Conservation (phyloP, 2,113 vertebrate species). For the Romanogobio albipinnatus region DNA sequence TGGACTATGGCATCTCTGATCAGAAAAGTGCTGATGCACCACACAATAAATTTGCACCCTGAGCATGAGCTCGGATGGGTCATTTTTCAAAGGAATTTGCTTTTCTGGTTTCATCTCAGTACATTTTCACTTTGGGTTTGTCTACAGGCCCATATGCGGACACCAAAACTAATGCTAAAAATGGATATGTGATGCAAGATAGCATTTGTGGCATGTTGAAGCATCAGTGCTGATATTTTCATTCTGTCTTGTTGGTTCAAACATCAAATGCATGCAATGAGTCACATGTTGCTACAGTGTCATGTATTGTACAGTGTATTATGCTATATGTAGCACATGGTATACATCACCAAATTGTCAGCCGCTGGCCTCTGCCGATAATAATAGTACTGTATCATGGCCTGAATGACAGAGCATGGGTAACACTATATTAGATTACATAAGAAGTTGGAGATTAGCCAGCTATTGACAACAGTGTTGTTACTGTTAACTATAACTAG, state of each 20-base stretch:
- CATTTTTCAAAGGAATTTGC: constrained; percentile 22
- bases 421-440: constrained; percentile 4
- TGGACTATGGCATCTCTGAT: constrained; percentile 14
- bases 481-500: background rate
- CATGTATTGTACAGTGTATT: background rate
- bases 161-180: background rate
- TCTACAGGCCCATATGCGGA: background rate
- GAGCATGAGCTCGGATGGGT: constrained; percentile 4
- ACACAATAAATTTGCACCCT: constrained; percentile 11
- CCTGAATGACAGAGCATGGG: background rate
- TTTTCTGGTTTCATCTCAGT: too few species aligned
- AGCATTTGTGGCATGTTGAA: background rate
- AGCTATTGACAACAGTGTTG: background rate
- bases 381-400: background rate
- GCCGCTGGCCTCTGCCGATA: background rate
- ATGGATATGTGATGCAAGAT: background rate
- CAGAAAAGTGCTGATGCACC: constrained; percentile 29
- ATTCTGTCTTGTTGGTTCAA: background rate
- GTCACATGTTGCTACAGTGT: background rate
- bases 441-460: background rate
- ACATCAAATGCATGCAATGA: background rate
- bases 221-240: background rate
- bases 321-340: background rate
- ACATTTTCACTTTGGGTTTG: background rate
- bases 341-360: background rate